phyloP scores from a whole-genome alignment of 2,888 invertebrate species.

The Hirtodrosophila duncani region DNA sequence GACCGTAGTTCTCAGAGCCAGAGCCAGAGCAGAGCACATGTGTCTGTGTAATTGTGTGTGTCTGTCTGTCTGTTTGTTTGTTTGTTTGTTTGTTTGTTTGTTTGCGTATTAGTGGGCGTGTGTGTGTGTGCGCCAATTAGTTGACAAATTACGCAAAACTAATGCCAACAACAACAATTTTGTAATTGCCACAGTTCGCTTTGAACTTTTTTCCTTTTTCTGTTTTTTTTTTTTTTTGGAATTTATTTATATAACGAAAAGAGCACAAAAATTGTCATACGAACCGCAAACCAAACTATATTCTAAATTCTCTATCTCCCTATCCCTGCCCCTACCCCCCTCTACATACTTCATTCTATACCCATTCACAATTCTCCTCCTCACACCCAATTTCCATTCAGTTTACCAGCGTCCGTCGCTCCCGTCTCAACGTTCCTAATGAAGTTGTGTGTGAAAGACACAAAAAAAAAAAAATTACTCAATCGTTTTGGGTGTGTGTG shows the following conservation, averaged over 20 bases:
- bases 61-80: conserved; percentile 1
- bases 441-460: conserved; percentile 54
- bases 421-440: conserved; percentile 44
- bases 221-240: not conserved
- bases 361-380: not conserved
- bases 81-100: conserved; percentile 1
- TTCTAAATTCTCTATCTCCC: conserved; percentile 4
- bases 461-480: conserved; percentile 55
- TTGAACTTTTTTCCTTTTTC: conserved; percentile 19
- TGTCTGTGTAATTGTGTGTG: not conserved
- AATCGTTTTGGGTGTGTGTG: conserved; percentile 44
- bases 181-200: conserved; percentile 27
- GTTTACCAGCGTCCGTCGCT: not conserved
- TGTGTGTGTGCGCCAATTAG: conserved; percentile 51
- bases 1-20: too few species aligned
- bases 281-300: conserved; percentile 15
- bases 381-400: not conserved
- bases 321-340: not conserved
- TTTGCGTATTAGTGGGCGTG: conserved; percentile 17
- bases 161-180: conserved; percentile 46
- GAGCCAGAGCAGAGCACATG: conserved; percentile 2
- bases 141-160: conserved; percentile 69
- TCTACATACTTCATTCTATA: not conserved
- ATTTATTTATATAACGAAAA: conserved; percentile 47
- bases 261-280: conserved; percentile 39